Evolutionary conservation across 37 sponge, comb jelly and placozoan species (phyloP), one percentile per base, ranked within the genome.

Genomic region (Crambe crambe): DNA sequence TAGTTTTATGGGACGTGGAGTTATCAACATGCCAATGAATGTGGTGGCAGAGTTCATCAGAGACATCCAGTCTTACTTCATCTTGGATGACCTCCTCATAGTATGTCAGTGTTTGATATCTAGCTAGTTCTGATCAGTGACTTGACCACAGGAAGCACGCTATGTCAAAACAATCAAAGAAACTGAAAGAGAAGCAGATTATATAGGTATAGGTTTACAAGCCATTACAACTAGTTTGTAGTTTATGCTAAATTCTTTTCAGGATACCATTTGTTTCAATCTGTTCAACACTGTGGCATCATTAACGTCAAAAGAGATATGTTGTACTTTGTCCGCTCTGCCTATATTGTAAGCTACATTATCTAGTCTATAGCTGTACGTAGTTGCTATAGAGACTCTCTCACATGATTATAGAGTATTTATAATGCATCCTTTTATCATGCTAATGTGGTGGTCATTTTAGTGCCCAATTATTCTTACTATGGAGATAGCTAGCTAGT

Each of bases 1-100:
- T 47, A 47, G 51, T 47, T 47, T 47, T 12, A 47, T 47, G 51
- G 51, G 51, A 15, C 51, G 51, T 47, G 51, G 51, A 15, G 51
- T 47, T 15, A 47, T 47, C 12, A 12, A 47, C 51, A 47, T 15
- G 51, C 51, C 51, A 3, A 27, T 86, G 68, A 44, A 37, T 8
- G 58, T 43, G 17, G 75, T 86, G 26, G 87, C 72, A 15, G 68
- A 63, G 58, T 83, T 83, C 23, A 0, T 68, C 41, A 62, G 67
- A 18, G 15, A 39, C 2, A 38, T 70, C 20, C 40, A 80, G 60
- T 54, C 37, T 10, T 37, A 41, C 2, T 35, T 59, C 18, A 63
- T 65, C 23, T 86, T 74, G 80, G 80, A 80, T 35, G 54, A 65
- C 54, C 37, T 57, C 17, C 74, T 86, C n/a, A 58, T 58, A 2